phyloP scores from a whole-genome alignment of 2,113 vertebrate species.

The Lota lota region DNA sequence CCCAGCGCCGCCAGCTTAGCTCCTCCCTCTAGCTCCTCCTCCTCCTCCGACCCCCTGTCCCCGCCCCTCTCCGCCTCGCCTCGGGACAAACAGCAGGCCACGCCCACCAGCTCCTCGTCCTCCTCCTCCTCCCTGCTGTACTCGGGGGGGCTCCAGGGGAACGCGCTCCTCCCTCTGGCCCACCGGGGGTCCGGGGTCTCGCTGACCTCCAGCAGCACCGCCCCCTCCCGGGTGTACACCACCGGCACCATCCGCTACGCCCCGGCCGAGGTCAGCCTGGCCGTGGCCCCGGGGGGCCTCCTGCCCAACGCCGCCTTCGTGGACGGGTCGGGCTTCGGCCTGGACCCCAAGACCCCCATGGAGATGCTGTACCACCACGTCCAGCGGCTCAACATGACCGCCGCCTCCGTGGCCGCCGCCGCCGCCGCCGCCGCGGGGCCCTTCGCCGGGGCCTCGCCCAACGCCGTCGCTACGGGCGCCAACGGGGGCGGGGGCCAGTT shows the following conservation, averaged over 20 bases:
- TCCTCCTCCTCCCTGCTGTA: slow-evolving; percentile 88
- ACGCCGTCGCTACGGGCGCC: slow-evolving; percentile 63
- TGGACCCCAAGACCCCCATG: slow-evolving; percentile 99
- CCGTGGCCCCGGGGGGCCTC: slow-evolving; percentile 92
- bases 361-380: slow-evolving; percentile 99
- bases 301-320: slow-evolving; percentile 92
- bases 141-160: slow-evolving; percentile 93
- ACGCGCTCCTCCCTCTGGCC: slow-evolving; percentile 93
- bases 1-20: slow-evolving; percentile 69
- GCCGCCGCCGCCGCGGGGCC: slow-evolving; percentile 80
- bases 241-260: slow-evolving; percentile 98
- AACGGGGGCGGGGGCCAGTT: slow-evolving; percentile 86
- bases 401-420: slow-evolving; percentile 63
- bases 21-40: slow-evolving; percentile 84
- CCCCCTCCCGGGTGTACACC: slow-evolving; percentile 95
- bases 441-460: slow-evolving; percentile 83
- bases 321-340: slow-evolving; percentile 87
- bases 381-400: slow-evolving; percentile 94
- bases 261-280: slow-evolving; percentile 94
- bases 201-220: slow-evolving; percentile 85
- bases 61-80: slow-evolving; percentile 96
- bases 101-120: slow-evolving; percentile 81
- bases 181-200: slow-evolving; percentile 92
- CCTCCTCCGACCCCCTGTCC: slow-evolving; percentile 89
- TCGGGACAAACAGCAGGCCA: slow-evolving; percentile 90